These are phyloP conservation scores for Drosophila arawakana DNA, from an alignment of 1,140 invertebrate genomes.

Conservation along the genomic window DNA sequence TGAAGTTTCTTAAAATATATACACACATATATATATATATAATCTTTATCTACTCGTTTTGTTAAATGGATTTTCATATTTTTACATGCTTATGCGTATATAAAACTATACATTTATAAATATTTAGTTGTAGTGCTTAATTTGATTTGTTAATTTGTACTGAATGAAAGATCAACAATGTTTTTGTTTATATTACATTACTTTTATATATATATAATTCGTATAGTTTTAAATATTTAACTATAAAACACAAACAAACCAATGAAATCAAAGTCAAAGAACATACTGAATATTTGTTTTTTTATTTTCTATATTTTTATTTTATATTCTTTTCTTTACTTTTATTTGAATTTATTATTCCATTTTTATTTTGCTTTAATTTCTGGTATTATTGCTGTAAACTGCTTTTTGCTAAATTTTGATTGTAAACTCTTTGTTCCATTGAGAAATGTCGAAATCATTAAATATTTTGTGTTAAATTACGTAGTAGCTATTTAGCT, in stretches of 20 bases:
- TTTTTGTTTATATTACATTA: conserved; percentile 63
- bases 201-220: conserved; percentile 45
- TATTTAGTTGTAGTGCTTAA: conserved; percentile 57
- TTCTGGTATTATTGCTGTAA: conserved; percentile 14
- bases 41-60: conserved; percentile 60
- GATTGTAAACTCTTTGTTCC: conserved; percentile 60
- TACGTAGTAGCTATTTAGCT: conserved; percentile 47
- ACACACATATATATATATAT: conserved; percentile 27
- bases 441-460: conserved; percentile 46
- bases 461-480: conserved; percentile 53
- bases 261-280: conserved; percentile 39
- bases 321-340: conserved; percentile 31
- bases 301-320: conserved; percentile 30
- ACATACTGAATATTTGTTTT: conserved; percentile 22
- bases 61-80: conserved; percentile 70
- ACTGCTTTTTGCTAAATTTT: conserved; percentile 19
- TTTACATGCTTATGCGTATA: conserved; percentile 54
- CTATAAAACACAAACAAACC: conserved; percentile 20
- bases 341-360: conserved; percentile 41
- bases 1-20: conserved; percentile 59
- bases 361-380: conserved; percentile 32
- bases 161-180: conserved; percentile 67
- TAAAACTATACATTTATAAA: conserved; percentile 50
- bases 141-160: conserved; percentile 64
- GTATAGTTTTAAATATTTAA: conserved; percentile 47